Base-by-base conservation (phyloP, 2,797 vertebrate genomes). In the Leuciscus waleckii region DNA sequence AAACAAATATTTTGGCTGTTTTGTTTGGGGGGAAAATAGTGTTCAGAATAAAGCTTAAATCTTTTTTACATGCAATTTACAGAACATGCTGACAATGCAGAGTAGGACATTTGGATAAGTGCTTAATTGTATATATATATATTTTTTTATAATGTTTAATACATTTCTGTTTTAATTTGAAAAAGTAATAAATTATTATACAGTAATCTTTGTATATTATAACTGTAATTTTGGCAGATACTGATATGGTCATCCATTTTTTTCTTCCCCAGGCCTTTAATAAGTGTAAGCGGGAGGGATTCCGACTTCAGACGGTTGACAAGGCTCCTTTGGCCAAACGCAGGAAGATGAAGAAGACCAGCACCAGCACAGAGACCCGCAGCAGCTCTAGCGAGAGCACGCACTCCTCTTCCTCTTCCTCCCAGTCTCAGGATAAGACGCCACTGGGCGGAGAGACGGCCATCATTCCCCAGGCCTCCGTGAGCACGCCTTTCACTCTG, bases 261-360 rank as follows among this genome's bases (percentile, higher is more conserved):
- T 26, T 61, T 63, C 14, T 29, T 16, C 32, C 81, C 63, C 90
- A 99, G 98, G 98, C 98, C 79, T 99, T 99, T 92, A 99, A 99
- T 95, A 99, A 98, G 91, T 99, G 97, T 89, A 99, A 99, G 93
- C 95, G 98, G 83, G 97, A 99, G 93, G 98, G 98, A 46, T 99
- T 99, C 92, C 97, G 97, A 89, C 96, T 99, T n/a, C 98, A 99
- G 93, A 99, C 97, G 1, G 98, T 99, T 81, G 98, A 99, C 92
- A 99, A 99, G 92, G 98, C 98, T 1, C 98, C 98, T 1, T 93
- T 99, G 86, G 98, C 98, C 17, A 99, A 99, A 93, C 96, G 98
- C 89, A 96, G 98, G 92, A 99, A 99, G 92, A 99, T 99, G 98
- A 99, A 99, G 88, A 99, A 99, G 93, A 98, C 98, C 0, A 99